These are phyloP conservation scores for Scartelaos histophorus DNA, from an alignment of 2,113 vertebrate species.

Conservation along the genomic window DNA sequence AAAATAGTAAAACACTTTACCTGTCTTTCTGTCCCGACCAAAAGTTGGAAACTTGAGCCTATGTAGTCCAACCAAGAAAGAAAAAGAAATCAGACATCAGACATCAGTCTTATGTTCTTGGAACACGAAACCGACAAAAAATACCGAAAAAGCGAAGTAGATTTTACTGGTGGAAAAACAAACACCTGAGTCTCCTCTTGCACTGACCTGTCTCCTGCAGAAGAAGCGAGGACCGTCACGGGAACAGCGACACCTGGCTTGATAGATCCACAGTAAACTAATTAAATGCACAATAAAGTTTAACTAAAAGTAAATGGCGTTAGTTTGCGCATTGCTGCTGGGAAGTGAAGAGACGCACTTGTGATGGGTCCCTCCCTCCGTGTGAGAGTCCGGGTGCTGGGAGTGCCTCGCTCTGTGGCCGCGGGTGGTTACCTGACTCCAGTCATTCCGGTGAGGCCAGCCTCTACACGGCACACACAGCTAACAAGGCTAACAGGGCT, in stretches of 20 bases:
- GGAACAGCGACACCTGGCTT: constrained; percentile 1
- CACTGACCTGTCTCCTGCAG: background rate
- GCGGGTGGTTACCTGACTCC: constrained; percentile 70
- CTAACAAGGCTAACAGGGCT: background rate
- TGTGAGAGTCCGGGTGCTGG: constrained; percentile 5
- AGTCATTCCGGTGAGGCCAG: constrained; percentile 46
- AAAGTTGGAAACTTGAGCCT: background rate
- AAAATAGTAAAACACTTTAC: constrained; percentile 31
- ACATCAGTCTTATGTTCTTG: background rate
- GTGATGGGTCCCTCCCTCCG: constrained; percentile 10
- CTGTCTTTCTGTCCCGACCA: constrained; percentile 33
- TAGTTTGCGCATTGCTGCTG: background rate
- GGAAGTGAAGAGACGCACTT: background rate
- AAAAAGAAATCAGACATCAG: background rate
- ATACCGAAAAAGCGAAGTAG: background rate
- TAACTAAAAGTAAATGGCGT: background rate
- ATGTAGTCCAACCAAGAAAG: background rate
- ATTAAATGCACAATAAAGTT: background rate
- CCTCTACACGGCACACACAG: constrained; percentile 18
- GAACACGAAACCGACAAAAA: background rate
- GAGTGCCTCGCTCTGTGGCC: constrained; percentile 17
- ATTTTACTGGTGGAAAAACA: background rate
- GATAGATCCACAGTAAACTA: constrained; percentile 20
- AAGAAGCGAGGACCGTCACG: constrained; percentile 16
- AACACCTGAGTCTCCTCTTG: constrained; percentile 59